Evolutionary conservation across 37 sponge, comb jelly and placozoan genomes (phyloP), one percentile per base, ranked within the genome.

Genomic region (Chondrilla cf. caribensis): DNA sequence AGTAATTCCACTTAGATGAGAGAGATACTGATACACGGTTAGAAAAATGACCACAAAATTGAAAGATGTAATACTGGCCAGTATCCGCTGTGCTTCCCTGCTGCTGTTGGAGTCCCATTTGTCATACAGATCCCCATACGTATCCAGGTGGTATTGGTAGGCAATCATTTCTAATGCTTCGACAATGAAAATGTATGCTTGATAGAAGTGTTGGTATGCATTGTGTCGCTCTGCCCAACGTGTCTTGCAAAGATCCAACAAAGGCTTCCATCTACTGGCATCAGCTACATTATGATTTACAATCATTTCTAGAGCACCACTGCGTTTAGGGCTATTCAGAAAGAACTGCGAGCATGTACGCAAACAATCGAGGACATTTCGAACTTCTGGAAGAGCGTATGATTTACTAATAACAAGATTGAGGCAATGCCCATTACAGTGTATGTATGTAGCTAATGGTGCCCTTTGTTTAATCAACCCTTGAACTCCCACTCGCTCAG

Each of bases 151-250:
- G 11, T 22, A n/a, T 55, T 38, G n/a, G 37, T 51, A 81, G 32
- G 81, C 42, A 22, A 86, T 86, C 29, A 68, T 26, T 37, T 85
- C 43, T 4, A 85, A 71, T 9, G 86, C 80, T 21, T 79, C 70
- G 8, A 85, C 38, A 44, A 85, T 85, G 58, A 70, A 70, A 22
- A 17, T 35, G 43, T 38, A 86, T 6, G 72, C 37, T 36, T 82
- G 87, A 44, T 82, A 81, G 40, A 82, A 86, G 70, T 86, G 87
- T 75, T 86, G 86, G 51, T 73, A 86, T 60, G 87, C 82, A 59
- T 7, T 42, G n/a, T 87, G 88, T 15, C 89, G 55, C 38, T 84
- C 89, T 76, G 79, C 79, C 89, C 89, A 89, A 22, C 85, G 37
- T 51, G 89, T 84, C 29, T 75, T 84, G 81, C 81, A 84, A 6